Percentiles rank a stretch among this genome's conserved stretches.
These are phyloP conservation scores for Dendrolimus punctatus DNA, from an alignment of 1,140 invertebrate genomes.

Conservation along the genomic window DNA sequence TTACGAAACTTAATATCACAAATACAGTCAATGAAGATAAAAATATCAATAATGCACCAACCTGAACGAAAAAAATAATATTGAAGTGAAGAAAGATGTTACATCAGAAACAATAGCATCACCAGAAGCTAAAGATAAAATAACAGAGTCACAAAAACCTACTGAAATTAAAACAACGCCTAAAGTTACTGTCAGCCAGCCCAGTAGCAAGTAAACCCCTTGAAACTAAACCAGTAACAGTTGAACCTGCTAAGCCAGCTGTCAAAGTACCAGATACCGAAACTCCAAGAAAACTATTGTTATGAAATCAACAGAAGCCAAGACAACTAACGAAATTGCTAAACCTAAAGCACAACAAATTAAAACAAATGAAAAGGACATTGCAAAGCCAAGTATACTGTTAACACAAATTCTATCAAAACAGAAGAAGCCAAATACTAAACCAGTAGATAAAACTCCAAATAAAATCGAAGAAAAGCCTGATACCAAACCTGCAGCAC, in stretches of 20 bases:
- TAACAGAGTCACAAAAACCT: conserved; percentile 3
- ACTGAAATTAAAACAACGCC: neutral
- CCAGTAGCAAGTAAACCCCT: neutral
- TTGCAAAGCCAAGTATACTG: too few relatives aligned
- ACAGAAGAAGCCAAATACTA: too few relatives aligned
- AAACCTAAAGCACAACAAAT: too few relatives aligned
- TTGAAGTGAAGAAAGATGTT: neutral
- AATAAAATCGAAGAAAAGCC: too few relatives aligned
- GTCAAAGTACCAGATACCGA: neutral
- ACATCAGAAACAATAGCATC: neutral
- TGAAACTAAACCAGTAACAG: neutral
- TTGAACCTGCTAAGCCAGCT: neutral
- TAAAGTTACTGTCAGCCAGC: neutral
- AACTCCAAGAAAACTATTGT: neutral
- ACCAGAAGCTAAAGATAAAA: neutral
- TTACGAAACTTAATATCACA: too few relatives aligned
- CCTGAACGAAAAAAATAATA: neutral
- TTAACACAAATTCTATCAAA: too few relatives aligned
- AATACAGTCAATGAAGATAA: neutral
- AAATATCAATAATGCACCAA: neutral
- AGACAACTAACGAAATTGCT: neutral
- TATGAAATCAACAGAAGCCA: neutral
- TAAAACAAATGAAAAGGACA: too few relatives aligned
- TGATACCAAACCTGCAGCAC: too few relatives aligned
- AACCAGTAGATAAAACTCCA: too few relatives aligned